Evolutionary conservation across 2,113 vertebrate species (phyloP), one percentile per base, ranked within the genome.

Genomic region (human): DNA sequence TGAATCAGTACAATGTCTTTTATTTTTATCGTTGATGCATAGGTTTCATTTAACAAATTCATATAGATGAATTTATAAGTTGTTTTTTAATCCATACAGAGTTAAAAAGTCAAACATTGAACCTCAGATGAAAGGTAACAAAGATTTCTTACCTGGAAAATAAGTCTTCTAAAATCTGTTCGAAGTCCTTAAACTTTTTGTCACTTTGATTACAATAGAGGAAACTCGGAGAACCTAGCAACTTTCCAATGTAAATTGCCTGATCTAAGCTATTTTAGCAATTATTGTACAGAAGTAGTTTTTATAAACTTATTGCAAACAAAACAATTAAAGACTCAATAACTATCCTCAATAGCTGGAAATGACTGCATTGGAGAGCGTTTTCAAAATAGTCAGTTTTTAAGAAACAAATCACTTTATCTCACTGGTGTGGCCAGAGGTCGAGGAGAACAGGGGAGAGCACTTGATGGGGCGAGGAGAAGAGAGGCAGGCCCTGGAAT

Each of bases 71-170:
- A 86, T 81, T 95, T 88, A 75, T 59, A 59, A 57, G 32, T 66
- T 55, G 12, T 59, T 35, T 79, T 32, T 59, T 48, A 79, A 72
- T 86, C 40, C 72, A 79, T 32, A 68, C 25, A 91, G 8, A 18
- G 40, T 95, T 82, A 76, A 75, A 80, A 82, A 82, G n/a, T 45
- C 55, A 88, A 82, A 82, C 48, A 66, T 55, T 75, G 22, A 18
- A 45, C 45, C 38, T 66, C 84, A 89, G 76, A 89, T 73, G 57
- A 93, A 96, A 96, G n/a, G 38, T 14, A 57, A 81, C 75, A 81
- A 13, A 76, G 76, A 76, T 45, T 83, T 35, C 20, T 68, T 48
- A 89, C 40, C 9, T 48, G 79, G 57, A 76, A 93, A 76, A 68
- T 38, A 64, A 48, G 5, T 8, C 55, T 64, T 92, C 57, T 48